Base-by-base conservation (phyloP, 2,113 vertebrate species). In the Paralichthys olivaceus region DNA sequence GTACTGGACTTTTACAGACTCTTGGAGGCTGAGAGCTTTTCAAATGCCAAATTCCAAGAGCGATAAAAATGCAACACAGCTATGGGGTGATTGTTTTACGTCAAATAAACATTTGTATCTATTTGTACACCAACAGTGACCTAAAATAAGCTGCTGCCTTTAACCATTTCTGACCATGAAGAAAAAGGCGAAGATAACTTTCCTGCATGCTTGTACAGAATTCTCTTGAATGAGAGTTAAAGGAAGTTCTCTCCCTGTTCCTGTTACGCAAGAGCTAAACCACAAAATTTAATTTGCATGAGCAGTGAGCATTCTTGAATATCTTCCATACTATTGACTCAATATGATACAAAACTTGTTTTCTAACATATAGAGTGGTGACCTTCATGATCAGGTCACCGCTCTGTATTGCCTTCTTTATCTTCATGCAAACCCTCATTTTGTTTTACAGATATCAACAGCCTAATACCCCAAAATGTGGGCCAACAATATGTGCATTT, bases 181-280 rank as follows among this genome's bases (percentile, higher is more conserved):
- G 77, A 84, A 65, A 81, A 8, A 61, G 59, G 59, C 57, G 61
- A 63, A 81, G 65, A 80, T 26, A 19, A 68, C 79, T 79, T 86
- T 86, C 65, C 70, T 87, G 70, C 59, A 58, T 51, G 55, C 69
- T 20, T 19, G 37, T 40, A 59, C 75, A 84, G 72, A 67, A 69
- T 89, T 90, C 89, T 85, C 91, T 89, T 26, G 86, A 87, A 77
- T 87, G 84, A 87, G 79, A 85, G 51, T 2, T 29, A 75, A 54
- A 86, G 88, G 87, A 93, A 86, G 84, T 82, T 81, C 61, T 84
- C 80, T 79, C 81, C 75, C 60, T 81, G 77, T 77, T 78, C 75
- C 67, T 81, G 68, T 86, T 83, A 60, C 61, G 40, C 34, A 74
- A 77, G 62, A 28, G 67, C 80, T 34, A 45, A 63, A 79, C 71